Base-by-base conservation (phyloP, 2,888 invertebrate genomes). In the Lepidocyrtinus sp. region DNA sequence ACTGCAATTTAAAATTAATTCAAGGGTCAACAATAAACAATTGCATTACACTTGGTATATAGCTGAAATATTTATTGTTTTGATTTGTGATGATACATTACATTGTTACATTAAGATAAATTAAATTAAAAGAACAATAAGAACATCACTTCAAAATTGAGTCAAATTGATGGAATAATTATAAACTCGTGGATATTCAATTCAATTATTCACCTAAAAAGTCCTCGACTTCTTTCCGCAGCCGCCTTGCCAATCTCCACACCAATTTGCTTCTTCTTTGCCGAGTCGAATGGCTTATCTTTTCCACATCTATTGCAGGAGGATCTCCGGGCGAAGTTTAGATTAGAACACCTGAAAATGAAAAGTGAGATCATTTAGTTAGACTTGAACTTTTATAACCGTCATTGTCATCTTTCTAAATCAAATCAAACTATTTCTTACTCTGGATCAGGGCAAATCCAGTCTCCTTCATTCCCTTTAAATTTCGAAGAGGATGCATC, bases 221-320 rank as follows among this genome's bases (percentile, higher is more conserved):
- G 91, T n/a, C 98, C 98, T 87, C 96, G 93, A 87, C 97, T 97
- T 90, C 99, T 99, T 89, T 99, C 99, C 0, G 99, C 99, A 45
- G 98, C 96, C 22, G 94, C 95, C 90, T 99, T 99, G 1, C 99
- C 99, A 87, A 99, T 98, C 90, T 99, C 99, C 80, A 96, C 95
- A 0, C 98, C 96, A 67, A 96, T 91, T 89, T 96, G 96, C 89
- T 95, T 95, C 89, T 94, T 94, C 87, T 91, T 91, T 72, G 50
- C 89, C 15, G 86, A 80, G 25, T 85, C 85, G 88, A 81, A 75
- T 26, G 83, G 75, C 80, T 87, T 88, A 88, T 91, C 94, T 91
- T 94, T 95, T 86, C 94, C 94, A 90, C 98, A 98, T 87, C 97
- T 93, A 90, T 98, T 97, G 90, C 98, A 98, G 87, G 94, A 93